phyloP scores from a whole-genome alignment of 2,113 vertebrate genomes.

The Hystrix brachyura region DNA sequence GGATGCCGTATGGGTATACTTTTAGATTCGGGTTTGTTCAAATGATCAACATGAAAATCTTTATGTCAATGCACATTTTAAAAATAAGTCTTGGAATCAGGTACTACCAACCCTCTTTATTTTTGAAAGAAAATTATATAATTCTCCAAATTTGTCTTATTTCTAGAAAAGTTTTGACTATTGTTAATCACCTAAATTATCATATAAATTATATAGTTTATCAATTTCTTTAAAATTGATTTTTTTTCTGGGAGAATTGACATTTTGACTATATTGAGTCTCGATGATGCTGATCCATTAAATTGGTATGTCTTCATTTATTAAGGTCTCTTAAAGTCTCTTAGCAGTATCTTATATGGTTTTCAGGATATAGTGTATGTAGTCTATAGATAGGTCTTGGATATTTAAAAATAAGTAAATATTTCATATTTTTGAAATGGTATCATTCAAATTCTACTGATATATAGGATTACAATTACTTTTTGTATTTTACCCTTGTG shows the following conservation, averaged over 20 bases:
- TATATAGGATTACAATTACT: background rate
- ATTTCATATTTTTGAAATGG: background rate
- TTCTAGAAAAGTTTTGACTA: background rate
- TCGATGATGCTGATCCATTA: background rate
- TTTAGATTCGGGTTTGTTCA: background rate
- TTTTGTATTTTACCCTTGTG: background rate
- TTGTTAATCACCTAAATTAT: background rate
- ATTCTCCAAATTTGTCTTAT: background rate
- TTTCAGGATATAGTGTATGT: background rate
- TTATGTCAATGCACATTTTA: background rate
- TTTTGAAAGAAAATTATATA: background rate
- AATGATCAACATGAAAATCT: background rate
- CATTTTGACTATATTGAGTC: background rate
- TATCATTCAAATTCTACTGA: background rate
- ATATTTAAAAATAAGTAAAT: background rate
- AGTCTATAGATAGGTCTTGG: background rate
- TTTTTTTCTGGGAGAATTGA: conserved; percentile 20
- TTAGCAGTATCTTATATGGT: background rate
- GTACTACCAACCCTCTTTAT: background rate
- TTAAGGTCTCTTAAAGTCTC: background rate
- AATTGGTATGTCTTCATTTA: background rate
- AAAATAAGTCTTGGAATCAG: background rate
- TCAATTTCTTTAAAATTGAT: background rate
- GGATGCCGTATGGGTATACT: background rate
- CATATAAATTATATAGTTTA: background rate